A percentile compares a stretch with the other conserved stretches of the same genome.
Evolutionary conservation across 30 jellyfish, hydroid and myxozoan species (phyloP).

Genomic region (Cassiopea xamachana): DNA sequence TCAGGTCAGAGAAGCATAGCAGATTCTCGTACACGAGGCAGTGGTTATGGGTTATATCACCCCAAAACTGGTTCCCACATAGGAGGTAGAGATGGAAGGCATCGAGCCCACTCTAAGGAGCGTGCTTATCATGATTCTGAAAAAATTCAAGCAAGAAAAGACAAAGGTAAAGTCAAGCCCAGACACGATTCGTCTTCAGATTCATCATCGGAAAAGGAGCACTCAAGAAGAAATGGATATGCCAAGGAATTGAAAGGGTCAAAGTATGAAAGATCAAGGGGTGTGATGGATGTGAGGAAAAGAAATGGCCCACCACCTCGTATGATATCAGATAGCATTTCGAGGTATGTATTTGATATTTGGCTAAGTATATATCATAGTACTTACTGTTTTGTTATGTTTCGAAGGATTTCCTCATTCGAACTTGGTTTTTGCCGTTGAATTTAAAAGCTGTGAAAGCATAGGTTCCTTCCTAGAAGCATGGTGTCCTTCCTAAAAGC

Average conservation of each 20-base stretch:
- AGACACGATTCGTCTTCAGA: constrained; percentile 56
- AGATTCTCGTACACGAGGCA: background rate
- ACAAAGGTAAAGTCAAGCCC: background rate
- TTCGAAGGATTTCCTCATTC: too few relatives aligned
- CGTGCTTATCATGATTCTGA: background rate
- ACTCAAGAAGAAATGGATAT: background rate
- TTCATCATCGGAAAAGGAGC: constrained; percentile 3
- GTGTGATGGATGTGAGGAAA: constrained; percentile 17
- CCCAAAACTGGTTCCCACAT: background rate
- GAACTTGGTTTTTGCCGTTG: too few relatives aligned
- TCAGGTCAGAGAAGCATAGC: background rate
- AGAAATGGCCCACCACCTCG: constrained; percentile 55
- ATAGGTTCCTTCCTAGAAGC: too few relatives aligned
- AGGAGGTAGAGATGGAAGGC: background rate
- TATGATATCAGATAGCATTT: constrained; percentile 42
- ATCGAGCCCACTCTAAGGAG: background rate
- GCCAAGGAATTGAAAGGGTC: background rate
- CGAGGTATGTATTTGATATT: too few relatives aligned
- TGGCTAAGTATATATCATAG: too few relatives aligned
- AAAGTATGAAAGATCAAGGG: constrained; percentile 5
- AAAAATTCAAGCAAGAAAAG: background rate
- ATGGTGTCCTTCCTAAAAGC: too few relatives aligned
- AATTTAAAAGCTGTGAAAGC: too few relatives aligned
- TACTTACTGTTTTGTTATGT: too few relatives aligned
- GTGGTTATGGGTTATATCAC: constrained; percentile 10